A percentile compares a stretch with the other conserved stretches of the same genome.
Conservation (phyloP, 1,140 invertebrate genomes). For the Drosophila equinoxialis region DNA sequence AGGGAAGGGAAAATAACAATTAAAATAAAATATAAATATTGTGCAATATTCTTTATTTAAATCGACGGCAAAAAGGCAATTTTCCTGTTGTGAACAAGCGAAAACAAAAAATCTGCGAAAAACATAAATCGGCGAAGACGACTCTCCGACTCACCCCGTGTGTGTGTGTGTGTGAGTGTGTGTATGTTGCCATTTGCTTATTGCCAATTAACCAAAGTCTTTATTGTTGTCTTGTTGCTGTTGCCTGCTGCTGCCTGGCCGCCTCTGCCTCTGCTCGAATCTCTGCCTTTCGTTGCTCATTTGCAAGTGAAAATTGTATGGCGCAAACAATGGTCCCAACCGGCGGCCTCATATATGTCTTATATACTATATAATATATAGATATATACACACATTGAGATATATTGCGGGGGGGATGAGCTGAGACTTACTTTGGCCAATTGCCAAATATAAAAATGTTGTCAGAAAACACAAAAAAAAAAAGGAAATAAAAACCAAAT, state of each 20-base stretch:
- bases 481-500: slow-evolving; percentile 7
- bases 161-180: slow-evolving; percentile 17
- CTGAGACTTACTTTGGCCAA: slow-evolving; percentile 74
- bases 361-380: slow-evolving; percentile 18
- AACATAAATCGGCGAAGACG: slow-evolving; percentile 48
- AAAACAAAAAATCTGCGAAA: neutral
- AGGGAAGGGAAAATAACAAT: slow-evolving; percentile 52
- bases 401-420: slow-evolving; percentile 37
- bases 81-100: slow-evolving; percentile 57
- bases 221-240: slow-evolving; percentile 70
- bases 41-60: slow-evolving; percentile 60
- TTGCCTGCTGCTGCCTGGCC: slow-evolving; percentile 5
- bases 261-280: neutral
- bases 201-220: slow-evolving; percentile 79
- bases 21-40: slow-evolving; percentile 76
- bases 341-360: slow-evolving; percentile 13
- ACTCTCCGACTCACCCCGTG: neutral
- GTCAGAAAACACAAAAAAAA: slow-evolving; percentile 35
- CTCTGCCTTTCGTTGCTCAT: slow-evolving; percentile 36
- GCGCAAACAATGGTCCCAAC: slow-evolving; percentile 64
- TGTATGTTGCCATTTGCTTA: slow-evolving; percentile 73
- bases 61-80: slow-evolving; percentile 27
- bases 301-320: slow-evolving; percentile 71
- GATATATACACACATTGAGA: slow-evolving; percentile 30
- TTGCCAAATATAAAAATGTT: slow-evolving; percentile 68